These are phyloP conservation scores for Cynocephalus volans DNA, from an alignment of 2,113 vertebrate species.

Conservation along the genomic window DNA sequence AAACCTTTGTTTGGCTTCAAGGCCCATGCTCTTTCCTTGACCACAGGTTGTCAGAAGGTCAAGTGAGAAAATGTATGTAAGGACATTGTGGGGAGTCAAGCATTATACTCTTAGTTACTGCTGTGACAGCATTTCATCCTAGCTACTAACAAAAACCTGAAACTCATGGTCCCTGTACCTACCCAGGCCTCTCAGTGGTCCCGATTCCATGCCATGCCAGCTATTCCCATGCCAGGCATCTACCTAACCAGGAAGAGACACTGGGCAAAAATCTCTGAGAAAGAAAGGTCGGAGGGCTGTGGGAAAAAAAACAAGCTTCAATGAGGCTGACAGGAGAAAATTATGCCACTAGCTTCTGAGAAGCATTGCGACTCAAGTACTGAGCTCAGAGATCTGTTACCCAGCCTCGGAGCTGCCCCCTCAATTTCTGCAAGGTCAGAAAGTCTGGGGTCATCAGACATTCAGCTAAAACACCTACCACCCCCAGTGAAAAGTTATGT, in stretches of 20 bases:
- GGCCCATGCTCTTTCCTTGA: not conserved
- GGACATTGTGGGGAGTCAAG: not conserved
- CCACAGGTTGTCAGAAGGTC: not conserved
- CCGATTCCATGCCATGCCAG: not conserved
- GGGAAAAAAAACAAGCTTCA: not conserved
- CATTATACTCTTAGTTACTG: not conserved
- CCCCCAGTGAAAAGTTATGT: not conserved
- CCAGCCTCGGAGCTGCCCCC: not conserved
- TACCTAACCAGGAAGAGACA: not conserved
- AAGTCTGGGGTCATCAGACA: slow-evolving; percentile 10
- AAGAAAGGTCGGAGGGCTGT: not conserved
- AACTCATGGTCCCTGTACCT: not conserved
- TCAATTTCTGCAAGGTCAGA: not conserved
- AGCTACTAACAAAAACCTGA: not conserved
- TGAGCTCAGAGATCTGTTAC: not conserved
- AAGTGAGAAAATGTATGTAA: not conserved
- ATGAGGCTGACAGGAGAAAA: not conserved
- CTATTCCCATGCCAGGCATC: not conserved
- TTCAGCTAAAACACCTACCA: not conserved
- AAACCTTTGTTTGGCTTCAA: not conserved
- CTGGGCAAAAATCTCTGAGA: not conserved
- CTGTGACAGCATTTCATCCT: not conserved
- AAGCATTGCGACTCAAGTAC: not conserved
- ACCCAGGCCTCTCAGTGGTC: not conserved
- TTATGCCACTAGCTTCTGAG: not conserved